Evolutionary conservation across 2,113 vertebrate species (phyloP), one percentile per base, ranked within the genome.

Genomic region (Grallaria varia): DNA sequence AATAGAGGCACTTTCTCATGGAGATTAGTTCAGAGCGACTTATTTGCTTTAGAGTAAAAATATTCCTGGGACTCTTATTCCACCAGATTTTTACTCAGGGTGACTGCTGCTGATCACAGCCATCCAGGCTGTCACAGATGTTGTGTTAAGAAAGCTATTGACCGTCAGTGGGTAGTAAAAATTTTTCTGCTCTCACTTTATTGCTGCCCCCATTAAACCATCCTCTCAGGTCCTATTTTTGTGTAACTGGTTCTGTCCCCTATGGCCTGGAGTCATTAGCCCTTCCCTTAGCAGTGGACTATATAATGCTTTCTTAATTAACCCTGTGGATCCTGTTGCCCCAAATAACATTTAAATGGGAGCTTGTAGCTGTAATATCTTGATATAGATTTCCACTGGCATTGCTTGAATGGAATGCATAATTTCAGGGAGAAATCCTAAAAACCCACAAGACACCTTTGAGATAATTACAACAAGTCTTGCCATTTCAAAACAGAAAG

Each of bases 141-240:
- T 90, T 96, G 91, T 73, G 68, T 81, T 94, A 96, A 90, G 76
- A 64, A 96, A 95, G 73, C 76, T 96, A 95, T 97, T 96, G 95
- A 96, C 89, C 92, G 3, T 68, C 87, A 82, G 93, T 87, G 93
- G 90, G 86, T 87, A 95, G 92, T 96, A 94, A 96, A 96, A 96
- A 95, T 91, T 90, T 82, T 94, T 84, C 92, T 96, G 76, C 62
- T 94, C 83, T 87, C 83, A 83, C 59, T 97, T 97, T 97, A 97
- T 97, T 97, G 90, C 86, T 96, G 75, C 33, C 81, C 77, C 95
- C 88, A 96, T 96, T 96, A 96, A 96, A 95, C 24, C 84, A 94
- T 89, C 84, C 96, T 96, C 96, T 95, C 79, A 97, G 94, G 93
- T 71, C 92, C 95, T 9, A 90, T 97, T 95, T 97, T 96, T 95